These are phyloP conservation scores for Rhagologus leucostigma DNA, from an alignment of 2,113 vertebrate genomes.

Conservation along the genomic window DNA sequence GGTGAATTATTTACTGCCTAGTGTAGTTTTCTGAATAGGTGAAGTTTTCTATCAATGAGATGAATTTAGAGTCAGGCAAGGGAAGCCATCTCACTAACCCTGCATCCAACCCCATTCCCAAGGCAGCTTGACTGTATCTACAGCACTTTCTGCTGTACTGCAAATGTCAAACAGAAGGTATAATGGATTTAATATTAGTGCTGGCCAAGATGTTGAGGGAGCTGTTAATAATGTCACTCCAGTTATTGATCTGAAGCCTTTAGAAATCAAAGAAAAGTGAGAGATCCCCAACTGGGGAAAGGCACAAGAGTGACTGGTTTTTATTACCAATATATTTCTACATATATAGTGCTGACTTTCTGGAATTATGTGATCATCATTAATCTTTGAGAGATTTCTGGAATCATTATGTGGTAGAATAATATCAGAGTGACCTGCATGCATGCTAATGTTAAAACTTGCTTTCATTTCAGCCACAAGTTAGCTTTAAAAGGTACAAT, in stretches of 20 bases:
- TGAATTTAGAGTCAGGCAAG: conserved; percentile 71
- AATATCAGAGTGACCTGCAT: conserved; percentile 37
- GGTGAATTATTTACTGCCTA: conserved; percentile 55
- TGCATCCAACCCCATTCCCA: conserved; percentile 68
- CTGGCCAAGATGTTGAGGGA: conserved; percentile 80
- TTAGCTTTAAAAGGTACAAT: neutral
- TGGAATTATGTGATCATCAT: conserved; percentile 73
- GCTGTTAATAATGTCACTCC: conserved; percentile 84
- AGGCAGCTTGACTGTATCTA: conserved; percentile 77
- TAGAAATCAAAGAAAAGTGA: conserved; percentile 80
- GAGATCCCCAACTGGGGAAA: conserved; percentile 73
- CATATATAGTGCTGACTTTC: conserved; percentile 71
- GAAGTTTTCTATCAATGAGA: conserved; percentile 69
- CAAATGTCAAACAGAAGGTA: conserved; percentile 77
- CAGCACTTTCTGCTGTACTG: conserved; percentile 75
- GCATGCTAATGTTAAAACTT: conserved; percentile 46
- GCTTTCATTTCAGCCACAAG: neutral
- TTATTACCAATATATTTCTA: conserved; percentile 78
- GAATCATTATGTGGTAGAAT: conserved; percentile 64
- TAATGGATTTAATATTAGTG: conserved; percentile 82
- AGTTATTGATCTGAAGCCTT: conserved; percentile 80
- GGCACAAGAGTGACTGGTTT: conserved; percentile 73
- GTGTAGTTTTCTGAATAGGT: conserved; percentile 44
- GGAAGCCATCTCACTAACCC: conserved; percentile 71
- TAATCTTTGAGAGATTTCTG: conserved; percentile 69